Evolutionary conservation across 1,140 invertebrate species (phyloP), one percentile per base, ranked within the genome.

Genomic region (Drosophila tropicalis): DNA sequence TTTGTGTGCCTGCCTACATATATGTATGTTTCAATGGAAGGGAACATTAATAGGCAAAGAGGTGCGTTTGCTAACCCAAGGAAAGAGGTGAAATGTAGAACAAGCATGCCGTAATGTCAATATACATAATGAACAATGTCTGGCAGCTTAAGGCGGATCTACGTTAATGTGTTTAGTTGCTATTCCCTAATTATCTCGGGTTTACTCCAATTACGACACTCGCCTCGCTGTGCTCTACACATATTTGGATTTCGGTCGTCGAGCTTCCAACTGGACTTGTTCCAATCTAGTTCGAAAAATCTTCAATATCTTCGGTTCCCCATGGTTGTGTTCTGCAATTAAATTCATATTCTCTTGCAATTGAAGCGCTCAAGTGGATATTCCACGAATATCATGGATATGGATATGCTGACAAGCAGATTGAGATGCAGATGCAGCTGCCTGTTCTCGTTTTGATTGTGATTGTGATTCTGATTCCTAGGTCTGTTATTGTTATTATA

Each of bases 281-380:
- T 6, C 29, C 34, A 12, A 36, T 36, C 34, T 36, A 10, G 34
- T 36, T 13, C 29, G 19, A 44, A 17, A 51, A 22, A 22, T 47
- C 51, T 41, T 40, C 51, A 40, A 55, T 6, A 36, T 36, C 7
- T 36, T 5, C 47, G 29, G 36, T 51, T 34, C 64, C 36, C 65
- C 36, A 68, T 79, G 83, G 82, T 86, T 87, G 83, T 87, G 79
- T 87, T 89, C 72, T 87, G 84, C 83, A 87, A 87, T 87, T 87
- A 87, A 89, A 89, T 84, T 84, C 77, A 77, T 89, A 90, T 89
- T 90, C 77, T 81, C 70, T 84, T 89, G 79, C 85, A 89, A 84
- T 89, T 89, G 84, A 84, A 74, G 80, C 80, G 72, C 71, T 84
- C 74, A 76, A 89, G 84, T 90, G 85, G 77, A 89, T 70, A 72